Evolutionary conservation across 2,888 invertebrate genomes (phyloP).

Genomic region (Agrotis clavis): DNA sequence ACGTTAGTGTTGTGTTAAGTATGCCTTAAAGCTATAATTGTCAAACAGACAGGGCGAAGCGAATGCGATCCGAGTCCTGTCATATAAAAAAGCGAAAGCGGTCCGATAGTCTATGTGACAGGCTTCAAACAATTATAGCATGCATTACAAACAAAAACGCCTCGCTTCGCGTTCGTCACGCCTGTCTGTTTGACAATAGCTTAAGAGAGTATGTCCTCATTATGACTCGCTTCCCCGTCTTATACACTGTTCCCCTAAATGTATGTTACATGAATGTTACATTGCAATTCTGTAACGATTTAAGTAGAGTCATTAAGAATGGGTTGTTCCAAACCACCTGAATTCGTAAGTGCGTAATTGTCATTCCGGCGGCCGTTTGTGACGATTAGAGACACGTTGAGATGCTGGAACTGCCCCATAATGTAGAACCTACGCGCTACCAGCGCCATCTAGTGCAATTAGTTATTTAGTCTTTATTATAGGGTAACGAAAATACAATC

Average conservation of each 20-base stretch:
- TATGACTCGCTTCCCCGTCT: too few species aligned
- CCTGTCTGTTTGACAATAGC: too few species aligned
- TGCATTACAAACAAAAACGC: too few species aligned
- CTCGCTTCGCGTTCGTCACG: too few species aligned
- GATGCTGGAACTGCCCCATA: conserved; percentile 1
- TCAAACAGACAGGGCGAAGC: too few species aligned
- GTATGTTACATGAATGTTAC: background rate
- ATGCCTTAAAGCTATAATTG: too few species aligned
- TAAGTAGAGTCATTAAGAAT: background rate
- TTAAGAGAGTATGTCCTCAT: too few species aligned
- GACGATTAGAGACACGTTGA: conserved; percentile 13
- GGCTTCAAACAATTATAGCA: too few species aligned
- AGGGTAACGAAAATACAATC: background rate
- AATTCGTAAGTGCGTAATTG: conserved; percentile 21
- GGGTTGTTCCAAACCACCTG: background rate
- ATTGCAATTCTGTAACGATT: background rate
- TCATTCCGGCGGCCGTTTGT: conserved; percentile 11
- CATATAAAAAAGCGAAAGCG: too few species aligned
- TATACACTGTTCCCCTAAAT: background rate
- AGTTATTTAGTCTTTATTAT: background rate
- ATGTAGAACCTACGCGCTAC: background rate
- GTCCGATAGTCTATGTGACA: too few species aligned
- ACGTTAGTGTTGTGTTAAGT: too few species aligned
- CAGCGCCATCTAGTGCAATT: conserved; percentile 6
- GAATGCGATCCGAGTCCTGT: too few species aligned